Evolutionary conservation across 2,113 vertebrate species (phyloP).

Genomic region (Struthidea cinerea): DNA sequence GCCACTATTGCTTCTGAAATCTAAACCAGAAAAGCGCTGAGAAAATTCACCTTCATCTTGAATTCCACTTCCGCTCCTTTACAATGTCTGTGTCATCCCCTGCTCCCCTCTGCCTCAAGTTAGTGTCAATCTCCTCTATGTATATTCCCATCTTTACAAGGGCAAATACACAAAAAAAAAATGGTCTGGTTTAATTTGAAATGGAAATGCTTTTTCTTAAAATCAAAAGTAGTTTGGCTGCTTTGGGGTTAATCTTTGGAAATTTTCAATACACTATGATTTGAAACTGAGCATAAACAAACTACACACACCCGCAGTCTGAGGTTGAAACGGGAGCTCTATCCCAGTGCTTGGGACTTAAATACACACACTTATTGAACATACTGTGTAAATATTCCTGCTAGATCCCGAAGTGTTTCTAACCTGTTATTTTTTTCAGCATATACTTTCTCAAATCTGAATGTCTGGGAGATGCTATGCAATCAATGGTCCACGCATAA

Average conservation of each 20-base stretch:
- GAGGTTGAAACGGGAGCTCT: not conserved
- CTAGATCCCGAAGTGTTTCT: constrained; percentile 58
- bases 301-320: not conserved
- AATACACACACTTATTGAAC: not conserved
- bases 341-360: not conserved
- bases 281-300: not conserved
- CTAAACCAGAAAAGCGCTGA: constrained; percentile 45
- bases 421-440: constrained; percentile 69
- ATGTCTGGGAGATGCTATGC: constrained; percentile 69
- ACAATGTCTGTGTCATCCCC: constrained; percentile 12
- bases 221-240: not conserved
- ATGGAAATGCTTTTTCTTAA: not conserved
- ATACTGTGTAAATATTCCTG: constrained; percentile 21
- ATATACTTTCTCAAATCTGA: constrained; percentile 71
- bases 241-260: not conserved
- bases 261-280: not conserved
- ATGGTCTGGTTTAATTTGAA: not conserved
- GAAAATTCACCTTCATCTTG: constrained; percentile 19
- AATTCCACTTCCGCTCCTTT: constrained; percentile 9
- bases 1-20: constrained; percentile 96
- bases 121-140: not conserved
- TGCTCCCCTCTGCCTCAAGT: not conserved
- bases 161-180: not conserved
- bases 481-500: constrained; percentile 68
- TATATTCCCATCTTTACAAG: not conserved